Base-by-base conservation (phyloP, 2,113 vertebrate genomes). In the Candoia aspera region DNA sequence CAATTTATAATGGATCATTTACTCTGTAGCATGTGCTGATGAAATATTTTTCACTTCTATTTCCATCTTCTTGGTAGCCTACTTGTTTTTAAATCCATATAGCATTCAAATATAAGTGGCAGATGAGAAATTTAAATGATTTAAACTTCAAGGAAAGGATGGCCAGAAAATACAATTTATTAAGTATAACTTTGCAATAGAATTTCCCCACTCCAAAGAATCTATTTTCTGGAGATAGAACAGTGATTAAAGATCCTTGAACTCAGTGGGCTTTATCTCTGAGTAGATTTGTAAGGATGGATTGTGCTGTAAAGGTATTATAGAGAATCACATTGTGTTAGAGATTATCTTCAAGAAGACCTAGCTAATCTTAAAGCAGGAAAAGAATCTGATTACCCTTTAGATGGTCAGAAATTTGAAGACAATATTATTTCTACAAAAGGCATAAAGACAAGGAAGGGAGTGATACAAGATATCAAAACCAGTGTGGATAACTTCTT, bases 191-290 rank as follows among this genome's bases (percentile, higher is more conserved):
- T 91, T 92, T 86, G 92, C 88, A 92, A 21, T 91, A 54, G n/a
- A 33, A 12, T 91, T 49, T n/a, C n/a, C 24, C 8, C 54, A 23
- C 68, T 55, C 92, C 84, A 84, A 46, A 94, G 79, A 88, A 13
- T 94, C 90, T 94, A 88, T 93, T 91, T 95, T 91, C 91, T 90
- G 90, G 95, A 94, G 37, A 86, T 57, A 90, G 90, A 91, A 24
- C 49, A 86, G 6, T 19, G 83, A 84, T 84, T 49, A 26, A 53
- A 54, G 24, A 42, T 29, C 15, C 19, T 37, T 58, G 6, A 87
- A 87, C 33, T 88, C 57, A 60, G 12, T 88, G 33, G 37, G 46
- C 2, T 6, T 87, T 33, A 46, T 42, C 24, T 88, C 23, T 88
- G 57, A 62, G 12, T 88, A 46, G 87, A 88, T 24, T 42, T 24